Percentiles rank a stretch among this genome's conserved stretches.
Evolutionary conservation across 2,888 invertebrate genomes (phyloP).

Genomic region (Dasysyrphus albostriatus): DNA sequence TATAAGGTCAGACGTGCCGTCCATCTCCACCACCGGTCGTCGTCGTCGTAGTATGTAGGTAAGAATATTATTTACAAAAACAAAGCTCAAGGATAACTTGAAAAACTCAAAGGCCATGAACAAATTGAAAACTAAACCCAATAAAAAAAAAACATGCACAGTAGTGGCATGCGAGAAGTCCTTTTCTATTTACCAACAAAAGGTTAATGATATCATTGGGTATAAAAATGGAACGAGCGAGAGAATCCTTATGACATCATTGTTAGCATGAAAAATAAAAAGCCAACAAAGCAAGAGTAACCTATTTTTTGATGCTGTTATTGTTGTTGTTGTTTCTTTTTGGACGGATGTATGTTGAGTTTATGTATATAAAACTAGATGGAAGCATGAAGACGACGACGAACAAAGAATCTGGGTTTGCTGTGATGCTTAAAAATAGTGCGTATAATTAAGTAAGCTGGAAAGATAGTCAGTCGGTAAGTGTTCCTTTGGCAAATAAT

Average conservation of each 20-base stretch:
- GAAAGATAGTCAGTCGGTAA: background rate
- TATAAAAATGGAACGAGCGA: conserved; percentile 47
- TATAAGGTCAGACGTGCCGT: conserved; percentile 17
- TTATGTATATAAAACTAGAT: conserved; percentile 22
- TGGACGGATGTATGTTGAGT: background rate
- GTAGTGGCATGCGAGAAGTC: conserved; percentile 16
- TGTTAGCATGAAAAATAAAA: conserved; percentile 34
- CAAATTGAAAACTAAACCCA: conserved; percentile 30
- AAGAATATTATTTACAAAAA: background rate
- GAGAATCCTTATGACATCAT: conserved; percentile 71
- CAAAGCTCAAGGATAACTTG: conserved; percentile 9
- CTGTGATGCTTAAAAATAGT: conserved; percentile 20
- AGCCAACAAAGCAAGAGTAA: conserved; percentile 25
- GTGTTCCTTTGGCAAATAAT: conserved; percentile 37
- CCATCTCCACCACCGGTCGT: no score
- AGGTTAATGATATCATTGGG: conserved; percentile 70
- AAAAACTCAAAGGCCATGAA: conserved; percentile 36
- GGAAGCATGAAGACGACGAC: background rate
- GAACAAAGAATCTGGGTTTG: conserved; percentile 6
- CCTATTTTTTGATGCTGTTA: background rate
- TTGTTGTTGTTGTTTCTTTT: background rate
- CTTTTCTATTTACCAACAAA: conserved; percentile 56
- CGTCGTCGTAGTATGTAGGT: background rate
- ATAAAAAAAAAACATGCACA: conserved; percentile 10
- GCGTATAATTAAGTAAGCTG: conserved; percentile 41